phyloP scores from a whole-genome alignment of 2,113 vertebrate species.

The Cariama cristata region DNA sequence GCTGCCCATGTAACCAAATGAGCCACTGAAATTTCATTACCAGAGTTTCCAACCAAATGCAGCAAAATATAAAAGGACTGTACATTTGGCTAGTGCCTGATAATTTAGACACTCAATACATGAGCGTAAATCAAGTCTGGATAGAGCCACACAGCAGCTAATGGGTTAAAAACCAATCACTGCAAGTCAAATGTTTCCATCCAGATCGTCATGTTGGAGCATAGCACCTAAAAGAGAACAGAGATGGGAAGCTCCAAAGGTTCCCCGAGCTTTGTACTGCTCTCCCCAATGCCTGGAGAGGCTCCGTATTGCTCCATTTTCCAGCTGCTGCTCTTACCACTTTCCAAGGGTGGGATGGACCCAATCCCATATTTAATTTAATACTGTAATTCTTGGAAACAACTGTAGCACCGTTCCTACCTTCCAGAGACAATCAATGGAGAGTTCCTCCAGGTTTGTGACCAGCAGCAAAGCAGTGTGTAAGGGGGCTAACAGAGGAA shows the following conservation, averaged over 20 bases:
- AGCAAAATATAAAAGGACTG: neutral
- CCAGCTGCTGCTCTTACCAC: neutral
- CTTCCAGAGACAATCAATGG: neutral
- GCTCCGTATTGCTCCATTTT: neutral
- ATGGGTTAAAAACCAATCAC: neutral
- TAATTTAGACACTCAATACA: neutral
- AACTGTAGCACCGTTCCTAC: neutral
- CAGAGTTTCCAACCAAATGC: neutral
- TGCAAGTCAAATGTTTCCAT: neutral
- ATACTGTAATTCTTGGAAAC: neutral
- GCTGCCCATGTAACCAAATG: neutral
- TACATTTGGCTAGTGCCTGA: neutral
- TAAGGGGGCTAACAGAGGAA: neutral
- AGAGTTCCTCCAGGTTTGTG: neutral
- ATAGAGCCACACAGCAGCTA: neutral
- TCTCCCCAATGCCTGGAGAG: neutral
- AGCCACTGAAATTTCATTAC: neutral
- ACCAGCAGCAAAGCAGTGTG: neutral
- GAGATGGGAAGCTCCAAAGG: neutral
- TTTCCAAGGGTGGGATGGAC: neutral
- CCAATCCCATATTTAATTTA: neutral
- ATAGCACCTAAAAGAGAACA: neutral
- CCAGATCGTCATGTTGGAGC: neutral
- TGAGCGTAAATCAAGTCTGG: neutral
- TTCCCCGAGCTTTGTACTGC: neutral